phyloP scores from a whole-genome alignment of 2,113 vertebrate species.

The Chaetodon trifascialis region DNA sequence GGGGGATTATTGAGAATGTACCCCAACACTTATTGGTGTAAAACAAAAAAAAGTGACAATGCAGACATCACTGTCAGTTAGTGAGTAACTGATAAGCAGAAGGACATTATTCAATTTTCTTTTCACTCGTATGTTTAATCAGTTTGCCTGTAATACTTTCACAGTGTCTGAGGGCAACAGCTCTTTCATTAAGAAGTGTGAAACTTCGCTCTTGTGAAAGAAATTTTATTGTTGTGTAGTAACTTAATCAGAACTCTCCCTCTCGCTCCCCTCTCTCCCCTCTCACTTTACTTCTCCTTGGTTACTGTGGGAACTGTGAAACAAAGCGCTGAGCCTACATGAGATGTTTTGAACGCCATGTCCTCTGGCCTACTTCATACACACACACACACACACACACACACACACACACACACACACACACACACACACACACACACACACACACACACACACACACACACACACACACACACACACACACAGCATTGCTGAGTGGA shows the following conservation, averaged over 20 bases:
- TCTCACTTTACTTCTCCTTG: constrained; percentile 50
- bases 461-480: background rate
- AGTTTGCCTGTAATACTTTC: no score
- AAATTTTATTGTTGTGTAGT: constrained; percentile 35
- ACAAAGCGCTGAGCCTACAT: constrained; percentile 65
- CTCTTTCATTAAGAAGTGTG: background rate
- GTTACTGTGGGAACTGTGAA: constrained; percentile 70
- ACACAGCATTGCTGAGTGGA: background rate
- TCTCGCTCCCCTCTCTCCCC: constrained; percentile 4
- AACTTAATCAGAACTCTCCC: constrained; percentile 34
- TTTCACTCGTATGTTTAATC: background rate
- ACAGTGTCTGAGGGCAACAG: background rate
- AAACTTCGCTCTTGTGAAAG: background rate
- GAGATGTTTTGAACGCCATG: constrained; percentile 70
- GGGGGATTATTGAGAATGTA: background rate
- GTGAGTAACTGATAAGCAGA: background rate
- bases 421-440: no score
- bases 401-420: no score
- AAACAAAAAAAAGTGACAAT: background rate
- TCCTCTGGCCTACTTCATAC: constrained; percentile 57
- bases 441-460: no score
- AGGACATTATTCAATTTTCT: background rate
- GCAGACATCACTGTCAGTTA: background rate
- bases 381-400: background rate
- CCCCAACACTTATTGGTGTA: background rate